Base-by-base conservation (phyloP, 2,797 vertebrate species). In the Epinephelus awoara region DNA sequence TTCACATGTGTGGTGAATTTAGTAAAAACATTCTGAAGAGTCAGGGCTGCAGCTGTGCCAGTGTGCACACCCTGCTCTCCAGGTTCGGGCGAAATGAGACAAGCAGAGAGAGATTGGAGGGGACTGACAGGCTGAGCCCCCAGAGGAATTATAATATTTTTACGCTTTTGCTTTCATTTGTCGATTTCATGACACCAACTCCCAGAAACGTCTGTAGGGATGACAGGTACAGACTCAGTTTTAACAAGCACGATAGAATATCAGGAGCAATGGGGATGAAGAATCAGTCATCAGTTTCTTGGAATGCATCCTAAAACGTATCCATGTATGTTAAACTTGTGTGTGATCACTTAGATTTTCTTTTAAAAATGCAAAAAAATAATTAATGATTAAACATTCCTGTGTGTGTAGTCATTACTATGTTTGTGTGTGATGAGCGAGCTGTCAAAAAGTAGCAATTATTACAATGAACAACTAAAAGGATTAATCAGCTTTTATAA, bases 1-100 rank as follows among this genome's bases (percentile, higher is more conserved):
- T 17, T 79, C 74, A 50, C 68, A 75, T 51, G 51, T 78, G 29
- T 78, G 62, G 17, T 64, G 15, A 72, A 78, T 75, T 62, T 56
- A 49, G 29, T 14, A 25, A 54, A 54, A 25, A 54, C 12, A 5
- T 50, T 25, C 67, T 65, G 13, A 25, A 62, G 44, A 56, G 68
- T 23, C 19, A 67, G 18, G n/a, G 15, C 7, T 55, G 40, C 15
- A 18, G 27, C 19, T 40, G 61, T 11, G 1, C 27, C 67, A 34
- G 38, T 49, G 12, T 58, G 62, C 21, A 62, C 23, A 21, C 5
- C 14, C 0, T 23, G 46, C 38, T 71, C 19, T 67, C 21, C 3
- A 50, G n/a, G 49, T 66, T 69, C 55, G 44, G 66, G 55, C 50
- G 55, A 59, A 72, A 51, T 65, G 42, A 58, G 64, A 70, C 2